Conservation (phyloP, 2,888 invertebrate species). For the Zootermopsis nevadensis region DNA sequence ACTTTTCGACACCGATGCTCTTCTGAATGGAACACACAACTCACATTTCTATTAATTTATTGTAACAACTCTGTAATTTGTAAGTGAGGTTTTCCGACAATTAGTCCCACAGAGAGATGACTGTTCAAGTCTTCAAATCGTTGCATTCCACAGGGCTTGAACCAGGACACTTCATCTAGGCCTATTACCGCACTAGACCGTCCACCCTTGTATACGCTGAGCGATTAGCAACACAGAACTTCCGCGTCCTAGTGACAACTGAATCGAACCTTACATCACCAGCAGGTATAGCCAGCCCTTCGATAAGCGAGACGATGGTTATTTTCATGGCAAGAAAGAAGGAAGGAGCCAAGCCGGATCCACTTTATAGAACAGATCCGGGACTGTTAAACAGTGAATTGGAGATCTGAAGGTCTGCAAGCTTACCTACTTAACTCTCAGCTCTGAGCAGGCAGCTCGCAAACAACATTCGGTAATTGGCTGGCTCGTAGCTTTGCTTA, state of each 20-base stretch:
- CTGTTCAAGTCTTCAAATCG: too few species aligned
- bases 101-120: too few species aligned
- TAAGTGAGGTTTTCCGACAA: too few species aligned
- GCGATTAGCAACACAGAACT: background rate
- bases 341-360: conserved; percentile 22
- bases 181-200: too few species aligned
- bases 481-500: background rate
- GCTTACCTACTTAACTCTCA: background rate
- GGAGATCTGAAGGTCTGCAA: conserved; percentile 29
- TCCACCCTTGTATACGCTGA: background rate
- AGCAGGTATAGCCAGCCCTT: background rate
- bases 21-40: too few species aligned
- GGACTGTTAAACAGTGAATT: conserved; percentile 20
- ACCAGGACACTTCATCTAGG: too few species aligned
- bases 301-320: background rate
- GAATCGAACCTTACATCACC: background rate
- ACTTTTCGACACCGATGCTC: too few species aligned
- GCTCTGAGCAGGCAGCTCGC: background rate
- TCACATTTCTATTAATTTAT: too few species aligned
- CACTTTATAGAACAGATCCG: conserved; percentile 19
- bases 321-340: conserved; percentile 8
- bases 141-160: too few species aligned
- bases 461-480: background rate
- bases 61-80: too few species aligned
- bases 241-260: conserved; percentile 14